These are phyloP conservation scores for Harpegnathos saltator DNA, from an alignment of 1,140 invertebrate species.

Conservation along the genomic window DNA sequence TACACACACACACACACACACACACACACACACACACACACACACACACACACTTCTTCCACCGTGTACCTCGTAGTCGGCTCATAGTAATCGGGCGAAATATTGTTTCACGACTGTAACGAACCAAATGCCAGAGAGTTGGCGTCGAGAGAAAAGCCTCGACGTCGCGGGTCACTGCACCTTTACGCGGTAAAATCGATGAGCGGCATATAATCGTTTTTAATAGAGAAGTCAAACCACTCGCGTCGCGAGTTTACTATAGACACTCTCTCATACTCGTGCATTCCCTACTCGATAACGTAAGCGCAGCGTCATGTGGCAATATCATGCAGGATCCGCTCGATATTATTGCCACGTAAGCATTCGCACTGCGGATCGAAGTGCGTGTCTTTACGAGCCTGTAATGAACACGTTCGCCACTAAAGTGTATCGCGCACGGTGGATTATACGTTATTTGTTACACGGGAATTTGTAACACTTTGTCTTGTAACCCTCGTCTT, in stretches of 20 bases:
- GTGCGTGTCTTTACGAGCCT: not conserved
- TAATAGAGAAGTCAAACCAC: constrained; percentile 19
- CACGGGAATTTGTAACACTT: no score
- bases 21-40: no score
- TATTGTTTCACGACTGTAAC: constrained; percentile 10
- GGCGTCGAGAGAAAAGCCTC: not conserved
- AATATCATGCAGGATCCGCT: not conserved
- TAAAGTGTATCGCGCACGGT: no score
- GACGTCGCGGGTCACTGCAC: not conserved
- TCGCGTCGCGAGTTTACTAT: not conserved
- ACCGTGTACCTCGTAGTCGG: not conserved
- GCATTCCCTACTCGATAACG: no score
- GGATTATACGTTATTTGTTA: no score
- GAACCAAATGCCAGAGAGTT: constrained; percentile 7
- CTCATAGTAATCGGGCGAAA: not conserved
- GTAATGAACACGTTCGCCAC: not conserved
- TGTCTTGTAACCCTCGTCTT: not conserved
- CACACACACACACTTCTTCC: not conserved
- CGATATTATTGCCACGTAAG: not conserved
- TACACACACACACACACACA: no score
- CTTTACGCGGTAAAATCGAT: not conserved
- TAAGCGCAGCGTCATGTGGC: not conserved
- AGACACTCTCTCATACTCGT: not conserved
- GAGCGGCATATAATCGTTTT: constrained; percentile 15
- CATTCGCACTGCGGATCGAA: not conserved